Evolutionary conservation across 1,140 invertebrate genomes (phyloP), one percentile per base, ranked within the genome.

Genomic region (Tetranychus urticae): DNA sequence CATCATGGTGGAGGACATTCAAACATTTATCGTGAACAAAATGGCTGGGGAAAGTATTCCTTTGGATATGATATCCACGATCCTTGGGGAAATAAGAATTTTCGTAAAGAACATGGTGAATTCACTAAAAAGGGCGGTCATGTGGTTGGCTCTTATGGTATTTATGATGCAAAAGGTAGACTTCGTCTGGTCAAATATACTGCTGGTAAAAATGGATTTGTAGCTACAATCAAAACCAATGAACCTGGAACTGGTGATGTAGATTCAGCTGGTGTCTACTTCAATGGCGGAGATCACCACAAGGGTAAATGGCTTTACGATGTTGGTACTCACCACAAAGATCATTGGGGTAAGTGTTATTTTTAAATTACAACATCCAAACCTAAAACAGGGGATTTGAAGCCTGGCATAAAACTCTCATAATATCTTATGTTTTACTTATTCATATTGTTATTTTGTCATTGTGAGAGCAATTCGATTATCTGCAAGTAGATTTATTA

Each of bases 111-210:
- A 39, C 60, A 61, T 31, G 52, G 60, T 13, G 48, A 61, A 7
- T 46, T 46, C 6, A 34, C 50, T 1, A 54, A 50, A 34, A 57
- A 61, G 31, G 54, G 54, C 1, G 50, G n/a, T n/a, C 2, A 52
- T 52, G n/a, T 42, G 5, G 39, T 42, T 10, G 65, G 65, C 13
- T 54, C 64, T 12, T 66, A 66, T 58, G 47, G 60, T 13, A 50
- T 66, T 39, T 46, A 61, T 48, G 65, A 66, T 56, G 58, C 48
- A 14, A 64, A 66, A 48, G 65, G 65, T 3, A 34, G 65, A 33
- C 47, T 58, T 10, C 60, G 65, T 37, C 35, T 59, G n/a, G 65
- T 66, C 1, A 61, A 65, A n/a, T 66, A 66, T 47, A 62, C 57
- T 45, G 63, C 63, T 36, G 63, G 57, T 48, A 54, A 56, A 33